Conservation (phyloP, 2,888 invertebrate genomes). For the Timandra comae region DNA sequence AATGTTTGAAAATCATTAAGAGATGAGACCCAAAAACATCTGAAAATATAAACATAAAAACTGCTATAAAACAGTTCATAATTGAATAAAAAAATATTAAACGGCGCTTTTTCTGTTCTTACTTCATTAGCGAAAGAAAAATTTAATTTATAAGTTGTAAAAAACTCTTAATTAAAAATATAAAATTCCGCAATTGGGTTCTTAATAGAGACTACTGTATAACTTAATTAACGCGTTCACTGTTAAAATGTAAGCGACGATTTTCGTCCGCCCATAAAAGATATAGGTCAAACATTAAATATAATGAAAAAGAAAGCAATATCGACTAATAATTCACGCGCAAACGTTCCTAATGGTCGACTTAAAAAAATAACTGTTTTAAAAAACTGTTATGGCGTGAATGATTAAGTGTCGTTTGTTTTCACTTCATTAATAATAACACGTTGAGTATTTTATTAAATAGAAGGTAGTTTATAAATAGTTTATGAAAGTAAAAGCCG, state of each 20-base stretch:
- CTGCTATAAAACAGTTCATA: too few relatives aligned
- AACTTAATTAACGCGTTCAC: constrained; percentile 36
- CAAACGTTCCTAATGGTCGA: constrained; percentile 13
- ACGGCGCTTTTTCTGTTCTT: too few relatives aligned
- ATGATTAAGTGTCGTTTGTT: constrained; percentile 55
- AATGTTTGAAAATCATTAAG: too few relatives aligned
- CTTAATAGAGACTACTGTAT: constrained; percentile 26
- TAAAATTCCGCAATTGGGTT: constrained; percentile 28
- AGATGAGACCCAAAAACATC: too few relatives aligned
- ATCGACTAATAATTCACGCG: constrained; percentile 10
- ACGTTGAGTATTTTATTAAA: constrained; percentile 61
- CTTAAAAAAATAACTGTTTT: constrained; percentile 23
- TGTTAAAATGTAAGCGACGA: constrained; percentile 26
- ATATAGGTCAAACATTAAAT: constrained; percentile 10
- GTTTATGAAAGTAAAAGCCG: constrained; percentile 50
- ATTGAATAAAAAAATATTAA: too few relatives aligned
- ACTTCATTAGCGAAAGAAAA: too few relatives aligned
- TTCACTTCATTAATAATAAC: constrained; percentile 68
- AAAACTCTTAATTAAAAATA: constrained; percentile 31
- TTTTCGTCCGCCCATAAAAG: constrained; percentile 10
- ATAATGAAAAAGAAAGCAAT: constrained; percentile 9
- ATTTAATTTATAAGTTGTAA: too few relatives aligned
- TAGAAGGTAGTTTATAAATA: constrained; percentile 63
- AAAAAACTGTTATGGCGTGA: constrained; percentile 36
- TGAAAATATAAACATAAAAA: too few relatives aligned